Evolutionary conservation across 2,113 vertebrate species (phyloP).

Genomic region (Cervus canadensis): DNA sequence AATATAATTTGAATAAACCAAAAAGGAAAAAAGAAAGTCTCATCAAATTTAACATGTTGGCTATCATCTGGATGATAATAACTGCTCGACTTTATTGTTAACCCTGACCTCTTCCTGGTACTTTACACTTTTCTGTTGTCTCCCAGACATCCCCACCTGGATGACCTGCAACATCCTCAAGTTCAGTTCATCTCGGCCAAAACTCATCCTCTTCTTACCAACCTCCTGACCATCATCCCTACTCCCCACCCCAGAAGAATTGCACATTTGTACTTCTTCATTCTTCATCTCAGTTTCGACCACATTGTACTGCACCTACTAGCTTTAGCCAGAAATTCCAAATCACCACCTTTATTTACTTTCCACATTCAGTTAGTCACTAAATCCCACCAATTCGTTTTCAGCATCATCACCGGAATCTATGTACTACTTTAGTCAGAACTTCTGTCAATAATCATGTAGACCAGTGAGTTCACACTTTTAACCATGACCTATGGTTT

Average conservation of each 20-base stretch:
- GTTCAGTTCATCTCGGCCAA: neutral
- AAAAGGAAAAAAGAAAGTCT: neutral
- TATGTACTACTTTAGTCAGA: neutral
- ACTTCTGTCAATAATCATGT: neutral
- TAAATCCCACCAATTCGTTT: neutral
- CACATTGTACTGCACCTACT: neutral
- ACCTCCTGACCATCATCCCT: neutral
- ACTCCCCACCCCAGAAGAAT: neutral
- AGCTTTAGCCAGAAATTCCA: neutral
- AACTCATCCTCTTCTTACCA: neutral
- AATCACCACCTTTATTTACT: neutral
- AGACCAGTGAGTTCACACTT: neutral
- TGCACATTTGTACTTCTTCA: neutral
- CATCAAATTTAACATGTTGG: neutral
- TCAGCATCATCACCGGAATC: neutral
- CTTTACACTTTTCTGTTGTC: neutral
- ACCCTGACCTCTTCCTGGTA: neutral
- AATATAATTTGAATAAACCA: conserved; percentile 34
- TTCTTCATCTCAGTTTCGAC: neutral
- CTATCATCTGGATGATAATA: neutral
- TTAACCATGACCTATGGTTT: neutral
- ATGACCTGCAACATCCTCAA: neutral
- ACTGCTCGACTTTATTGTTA: neutral
- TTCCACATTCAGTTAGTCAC: neutral
- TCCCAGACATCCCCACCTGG: neutral